Conservation (phyloP, 2,888 invertebrate genomes). For the Neria commutata region DNA sequence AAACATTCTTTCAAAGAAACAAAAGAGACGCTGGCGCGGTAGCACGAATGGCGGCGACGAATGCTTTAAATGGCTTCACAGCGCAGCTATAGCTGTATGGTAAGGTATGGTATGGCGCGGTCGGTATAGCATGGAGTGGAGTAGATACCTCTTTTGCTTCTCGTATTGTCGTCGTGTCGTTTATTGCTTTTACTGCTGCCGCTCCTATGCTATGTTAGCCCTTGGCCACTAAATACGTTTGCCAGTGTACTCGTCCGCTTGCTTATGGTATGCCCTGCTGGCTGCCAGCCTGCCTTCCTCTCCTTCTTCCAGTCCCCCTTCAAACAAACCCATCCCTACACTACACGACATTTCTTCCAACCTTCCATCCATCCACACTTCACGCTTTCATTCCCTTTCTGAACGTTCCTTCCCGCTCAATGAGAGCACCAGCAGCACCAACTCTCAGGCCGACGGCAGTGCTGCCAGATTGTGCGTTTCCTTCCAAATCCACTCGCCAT, state of each 20-base stretch:
- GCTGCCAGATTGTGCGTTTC: too few species aligned
- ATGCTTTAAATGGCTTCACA: too few species aligned
- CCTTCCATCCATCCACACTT: too few species aligned
- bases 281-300: background rate
- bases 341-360: too few species aligned
- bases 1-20: conserved; percentile 17
- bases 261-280: conserved; percentile 5
- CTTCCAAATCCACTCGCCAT: too few species aligned
- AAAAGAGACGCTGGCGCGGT: conserved; percentile 9
- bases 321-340: background rate
- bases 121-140: background rate
- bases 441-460: too few species aligned
- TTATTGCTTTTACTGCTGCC: conserved; percentile 16
- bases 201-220: conserved; percentile 43
- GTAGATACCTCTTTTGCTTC: conserved; percentile 13
- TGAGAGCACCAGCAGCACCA: too few species aligned
- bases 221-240: conserved; percentile 52
- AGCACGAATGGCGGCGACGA: background rate
- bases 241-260: conserved; percentile 22
- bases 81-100: background rate
- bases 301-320: conserved; percentile 6
- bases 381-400: too few species aligned
- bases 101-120: background rate
- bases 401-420: too few species aligned
- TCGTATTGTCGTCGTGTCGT: conserved; percentile 15